These are phyloP conservation scores for Eulacestoma nigropectus DNA, from an alignment of 2,113 vertebrate genomes.

Conservation along the genomic window DNA sequence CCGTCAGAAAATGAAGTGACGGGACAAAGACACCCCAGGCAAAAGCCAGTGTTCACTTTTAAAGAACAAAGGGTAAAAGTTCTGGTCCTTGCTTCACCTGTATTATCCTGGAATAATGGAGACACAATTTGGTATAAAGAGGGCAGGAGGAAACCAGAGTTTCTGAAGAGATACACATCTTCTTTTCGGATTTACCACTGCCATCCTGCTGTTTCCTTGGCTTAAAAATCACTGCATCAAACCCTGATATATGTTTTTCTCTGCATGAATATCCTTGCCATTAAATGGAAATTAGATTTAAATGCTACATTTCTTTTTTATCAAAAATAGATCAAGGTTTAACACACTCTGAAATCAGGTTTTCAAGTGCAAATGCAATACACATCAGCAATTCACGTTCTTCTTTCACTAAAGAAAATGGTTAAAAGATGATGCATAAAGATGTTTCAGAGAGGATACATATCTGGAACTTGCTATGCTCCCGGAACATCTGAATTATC, in stretches of 20 bases:
- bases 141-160: neutral
- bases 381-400: neutral
- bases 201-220: slow-evolving; percentile 30
- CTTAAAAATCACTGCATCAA: slow-evolving; percentile 48
- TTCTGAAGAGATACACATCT: slow-evolving; percentile 9
- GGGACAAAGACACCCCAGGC: neutral
- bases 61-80: neutral
- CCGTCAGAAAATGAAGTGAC: neutral
- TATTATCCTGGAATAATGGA: neutral
- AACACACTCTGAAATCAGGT: slow-evolving; percentile 12
- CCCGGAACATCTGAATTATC: neutral
- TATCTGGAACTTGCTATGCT: neutral
- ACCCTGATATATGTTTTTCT: slow-evolving; percentile 7
- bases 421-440: neutral
- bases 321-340: slow-evolving; percentile 49
- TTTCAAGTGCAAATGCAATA: slow-evolving; percentile 51
- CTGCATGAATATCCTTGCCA: slow-evolving; percentile 15
- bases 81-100: slow-evolving; percentile 4
- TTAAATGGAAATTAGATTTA: slow-evolving; percentile 44
- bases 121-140: neutral
- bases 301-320: slow-evolving; percentile 33
- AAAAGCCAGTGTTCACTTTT: neutral
- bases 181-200: slow-evolving; percentile 31
- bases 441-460: neutral
- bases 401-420: neutral